Conservation (phyloP, 2,888 invertebrate genomes). For the Petrolisthes cinctipes region DNA sequence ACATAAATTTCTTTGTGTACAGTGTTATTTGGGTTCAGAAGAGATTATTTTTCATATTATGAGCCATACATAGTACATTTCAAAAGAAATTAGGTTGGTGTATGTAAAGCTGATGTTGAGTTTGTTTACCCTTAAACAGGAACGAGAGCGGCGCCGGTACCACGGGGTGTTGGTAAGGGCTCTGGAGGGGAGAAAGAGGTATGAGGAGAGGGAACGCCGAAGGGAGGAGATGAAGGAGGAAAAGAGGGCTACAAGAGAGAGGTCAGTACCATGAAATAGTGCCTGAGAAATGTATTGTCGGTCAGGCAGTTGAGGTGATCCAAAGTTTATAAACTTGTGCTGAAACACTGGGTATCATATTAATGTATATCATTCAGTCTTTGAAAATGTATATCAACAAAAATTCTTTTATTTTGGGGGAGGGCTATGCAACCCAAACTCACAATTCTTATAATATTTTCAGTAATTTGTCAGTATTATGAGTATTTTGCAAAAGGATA, state of each 20-base stretch:
- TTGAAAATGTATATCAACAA: too few relatives aligned
- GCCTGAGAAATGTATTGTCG: too few relatives aligned
- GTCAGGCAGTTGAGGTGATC: too few relatives aligned
- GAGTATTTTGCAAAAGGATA: too few relatives aligned
- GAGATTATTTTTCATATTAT: background rate
- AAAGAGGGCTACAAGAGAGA: slow-evolving; percentile 84
- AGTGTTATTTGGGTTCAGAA: background rate
- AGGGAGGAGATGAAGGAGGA: slow-evolving; percentile 82
- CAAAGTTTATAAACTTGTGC: too few relatives aligned
- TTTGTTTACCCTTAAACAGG: slow-evolving; percentile 73
- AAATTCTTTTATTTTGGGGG: too few relatives aligned
- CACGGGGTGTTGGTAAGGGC: slow-evolving; percentile 91
- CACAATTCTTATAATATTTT: too few relatives aligned
- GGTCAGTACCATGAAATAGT: slow-evolving; percentile 13
- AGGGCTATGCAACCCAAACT: too few relatives aligned
- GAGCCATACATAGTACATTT: background rate
- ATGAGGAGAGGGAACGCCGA: slow-evolving; percentile 86
- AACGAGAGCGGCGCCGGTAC: slow-evolving; percentile 88
- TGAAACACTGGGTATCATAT: too few relatives aligned
- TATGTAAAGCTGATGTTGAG: too few relatives aligned
- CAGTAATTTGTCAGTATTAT: too few relatives aligned
- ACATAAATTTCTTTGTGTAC: background rate
- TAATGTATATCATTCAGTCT: too few relatives aligned
- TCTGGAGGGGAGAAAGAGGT: slow-evolving; percentile 85
- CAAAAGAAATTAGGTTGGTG: background rate